phyloP scores from a whole-genome alignment of 2,113 vertebrate genomes.

The Pedetes capensis region DNA sequence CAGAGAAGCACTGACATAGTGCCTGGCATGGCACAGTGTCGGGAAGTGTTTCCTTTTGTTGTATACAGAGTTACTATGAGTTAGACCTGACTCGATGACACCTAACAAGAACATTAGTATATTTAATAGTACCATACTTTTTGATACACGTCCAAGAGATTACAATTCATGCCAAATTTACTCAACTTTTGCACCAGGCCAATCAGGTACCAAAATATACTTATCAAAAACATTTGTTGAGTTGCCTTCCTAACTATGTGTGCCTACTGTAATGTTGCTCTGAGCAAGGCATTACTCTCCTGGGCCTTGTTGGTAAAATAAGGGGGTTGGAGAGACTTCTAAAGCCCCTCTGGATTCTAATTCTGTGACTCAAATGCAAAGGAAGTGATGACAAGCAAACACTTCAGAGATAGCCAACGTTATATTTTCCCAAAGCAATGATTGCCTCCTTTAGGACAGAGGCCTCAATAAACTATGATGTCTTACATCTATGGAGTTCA shows the following conservation, averaged over 20 bases:
- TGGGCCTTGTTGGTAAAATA: background rate
- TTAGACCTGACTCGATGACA: too few relatives aligned
- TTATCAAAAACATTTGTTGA: background rate
- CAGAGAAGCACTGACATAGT: too few relatives aligned
- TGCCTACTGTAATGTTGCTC: background rate
- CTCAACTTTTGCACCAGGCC: background rate
- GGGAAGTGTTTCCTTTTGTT: too few relatives aligned
- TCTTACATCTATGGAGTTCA: background rate
- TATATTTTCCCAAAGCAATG: background rate
- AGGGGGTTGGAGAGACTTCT: background rate
- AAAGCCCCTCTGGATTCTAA: background rate
- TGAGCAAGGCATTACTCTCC: background rate
- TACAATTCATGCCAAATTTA: slow-evolving; percentile 13
- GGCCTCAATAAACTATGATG: background rate
- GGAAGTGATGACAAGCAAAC: background rate
- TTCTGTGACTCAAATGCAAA: slow-evolving; percentile 27
- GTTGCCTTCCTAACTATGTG: background rate
- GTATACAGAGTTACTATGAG: too few relatives aligned
- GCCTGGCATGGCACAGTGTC: too few relatives aligned
- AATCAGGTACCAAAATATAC: background rate
- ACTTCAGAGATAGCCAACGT: background rate
- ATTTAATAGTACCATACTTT: background rate
- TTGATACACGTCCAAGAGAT: background rate
- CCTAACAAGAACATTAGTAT: too few relatives aligned
- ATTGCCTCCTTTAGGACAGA: background rate